phyloP scores from a whole-genome alignment of 2,797 vertebrate species.

The Siniperca undulata region DNA sequence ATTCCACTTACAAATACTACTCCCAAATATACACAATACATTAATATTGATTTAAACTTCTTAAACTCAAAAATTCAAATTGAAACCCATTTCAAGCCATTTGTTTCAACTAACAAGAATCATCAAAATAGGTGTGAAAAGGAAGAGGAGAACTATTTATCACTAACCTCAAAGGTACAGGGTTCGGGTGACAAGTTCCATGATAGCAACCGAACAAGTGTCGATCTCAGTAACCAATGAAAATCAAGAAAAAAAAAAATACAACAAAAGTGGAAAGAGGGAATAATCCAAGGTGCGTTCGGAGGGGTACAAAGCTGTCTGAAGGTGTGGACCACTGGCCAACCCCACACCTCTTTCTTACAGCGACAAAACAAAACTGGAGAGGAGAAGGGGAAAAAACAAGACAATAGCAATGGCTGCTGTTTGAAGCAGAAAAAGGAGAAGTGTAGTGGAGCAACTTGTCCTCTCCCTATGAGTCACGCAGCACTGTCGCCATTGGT shows the following conservation, averaged over 20 bases:
- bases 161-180: constrained; percentile 86
- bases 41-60: neutral
- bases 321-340: constrained; percentile 70
- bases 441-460: constrained; percentile 87
- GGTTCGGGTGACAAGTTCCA: constrained; percentile 82
- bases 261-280: constrained; percentile 62
- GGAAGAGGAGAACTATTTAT: constrained; percentile 54
- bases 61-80: neutral
- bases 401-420: constrained; percentile 80
- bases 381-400: constrained; percentile 47
- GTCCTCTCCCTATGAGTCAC: constrained; percentile 88
- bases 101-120: constrained; percentile 12
- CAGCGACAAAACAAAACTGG: constrained; percentile 73
- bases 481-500: constrained; percentile 83
- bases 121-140: constrained; percentile 33
- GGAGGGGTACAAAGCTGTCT: constrained; percentile 56
- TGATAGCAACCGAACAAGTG: constrained; percentile 73
- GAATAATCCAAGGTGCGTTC: constrained; percentile 83
- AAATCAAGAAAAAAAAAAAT: constrained; percentile 64
- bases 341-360: constrained; percentile 70
- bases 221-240: constrained; percentile 72
- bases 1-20: constrained; percentile 13
- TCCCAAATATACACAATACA: neutral
- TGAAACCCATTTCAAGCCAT: neutral
- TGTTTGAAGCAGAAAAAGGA: constrained; percentile 84